Base-by-base conservation (phyloP, 2,797 vertebrate species). In the Austrolebias charrua region DNA sequence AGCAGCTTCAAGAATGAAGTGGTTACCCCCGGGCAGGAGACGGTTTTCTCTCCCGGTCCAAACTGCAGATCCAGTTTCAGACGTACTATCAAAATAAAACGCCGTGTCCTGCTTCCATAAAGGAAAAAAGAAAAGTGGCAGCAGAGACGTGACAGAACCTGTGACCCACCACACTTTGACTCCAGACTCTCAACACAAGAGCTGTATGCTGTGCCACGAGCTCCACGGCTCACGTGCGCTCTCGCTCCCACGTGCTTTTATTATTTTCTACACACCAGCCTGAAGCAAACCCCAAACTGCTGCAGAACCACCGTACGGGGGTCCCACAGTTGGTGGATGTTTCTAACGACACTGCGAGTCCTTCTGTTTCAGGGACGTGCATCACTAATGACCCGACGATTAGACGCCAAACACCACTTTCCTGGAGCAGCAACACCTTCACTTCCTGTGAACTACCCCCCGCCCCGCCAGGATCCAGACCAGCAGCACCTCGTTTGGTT, bases 171-270 rank as follows among this genome's bases (percentile, higher is more conserved):
- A 13, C 14, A 20, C 47, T 43, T 2, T 24, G 4, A 43, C 1
- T 3, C 1, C 24, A 15, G 55, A 49, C 50, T 43, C 49, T 24
- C 44, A 46, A 10, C 56, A 53, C 24, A 44, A 48, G 6, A 11
- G 16, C 46, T 35, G 63, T 55, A 68, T 69, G 46, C 56, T 71
- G 68, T n/a, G 60, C 71, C 83, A 63, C 11, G 53, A 75, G 81
- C 70, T 57, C 33, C 33, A 1, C 60, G 4, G 54, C 73, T 89
- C 87, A 85, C 70, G 73, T 85, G 82, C 31, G 11, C 53, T 9
- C 61, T 46, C 60, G 1, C 60, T 64, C 67, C 57, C 86, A 89
- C 82, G 72, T 90, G 86, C 63, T 35, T 8, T 35, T 45, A 53
- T 19, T 19, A 9, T 31, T 75, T 6, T 67, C 63, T 75, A 31